Conservation (phyloP, 2,888 invertebrate species). For the Omphaloscelis lunosa region DNA sequence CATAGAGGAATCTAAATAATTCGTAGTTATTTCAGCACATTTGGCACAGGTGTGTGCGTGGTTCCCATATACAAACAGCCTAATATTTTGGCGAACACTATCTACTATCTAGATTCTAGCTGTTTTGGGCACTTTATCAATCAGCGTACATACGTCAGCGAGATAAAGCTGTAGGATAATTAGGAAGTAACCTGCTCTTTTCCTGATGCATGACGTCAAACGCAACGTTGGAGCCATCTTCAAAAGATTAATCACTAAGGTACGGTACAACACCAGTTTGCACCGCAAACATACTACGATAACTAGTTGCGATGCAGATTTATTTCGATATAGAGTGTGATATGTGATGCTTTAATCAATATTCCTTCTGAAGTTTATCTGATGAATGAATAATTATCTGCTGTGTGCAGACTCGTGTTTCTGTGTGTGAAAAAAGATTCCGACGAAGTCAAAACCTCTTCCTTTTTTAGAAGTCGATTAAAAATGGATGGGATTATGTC, state of each 20-base stretch:
- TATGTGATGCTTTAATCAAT: not conserved
- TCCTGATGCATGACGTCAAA: constrained; percentile 26
- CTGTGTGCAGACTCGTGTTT: not conserved
- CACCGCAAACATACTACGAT: not conserved
- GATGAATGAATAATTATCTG: not conserved
- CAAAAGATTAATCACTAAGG: not conserved
- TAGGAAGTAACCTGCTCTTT: constrained; percentile 44
- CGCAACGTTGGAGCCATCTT: constrained; percentile 6
- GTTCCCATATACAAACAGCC: not conserved
- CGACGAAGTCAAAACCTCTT: too few species aligned
- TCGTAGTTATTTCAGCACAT: not conserved
- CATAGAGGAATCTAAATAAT: not conserved
- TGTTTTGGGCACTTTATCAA: constrained; percentile 13
- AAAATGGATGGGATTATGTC: constrained; percentile 5
- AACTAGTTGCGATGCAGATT: not conserved
- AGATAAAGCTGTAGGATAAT: constrained; percentile 16
- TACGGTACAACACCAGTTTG: not conserved
- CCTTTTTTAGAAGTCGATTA: too few species aligned
- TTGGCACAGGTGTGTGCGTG: constrained; percentile 1
- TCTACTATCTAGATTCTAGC: not conserved
- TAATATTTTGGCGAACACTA: constrained; percentile 7
- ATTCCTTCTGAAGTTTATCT: not conserved
- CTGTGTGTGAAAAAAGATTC: too few species aligned
- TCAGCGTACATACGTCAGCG: constrained; percentile 2
- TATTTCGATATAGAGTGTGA: not conserved